Evolutionary conservation across 2,113 vertebrate species (phyloP), one percentile per base, ranked within the genome.

Genomic region (Fulmarus glacialis): DNA sequence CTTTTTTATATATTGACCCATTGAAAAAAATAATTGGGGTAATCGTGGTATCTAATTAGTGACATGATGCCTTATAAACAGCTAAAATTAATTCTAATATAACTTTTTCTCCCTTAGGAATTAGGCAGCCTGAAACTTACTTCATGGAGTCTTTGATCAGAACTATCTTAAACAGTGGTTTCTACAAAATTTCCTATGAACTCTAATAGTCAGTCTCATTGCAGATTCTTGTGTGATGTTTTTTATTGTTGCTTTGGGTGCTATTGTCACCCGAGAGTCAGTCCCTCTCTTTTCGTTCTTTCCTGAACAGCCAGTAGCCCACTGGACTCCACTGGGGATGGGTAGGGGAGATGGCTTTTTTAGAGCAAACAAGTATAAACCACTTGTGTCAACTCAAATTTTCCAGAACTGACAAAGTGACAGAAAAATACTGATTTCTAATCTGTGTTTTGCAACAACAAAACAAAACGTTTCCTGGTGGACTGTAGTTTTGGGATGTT

Each of bases 321-420:
- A 40, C 7, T 47, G 15, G 42, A 63, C 9, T 1, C 14, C 4
- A 3, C 5, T 17, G 47, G 24, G 6, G 1, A 30, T 18, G 11
- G 34, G 11, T 15, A 53, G 5, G 0, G 13, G 36, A 62, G 14
- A 58, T 4, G 8, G 2, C 1, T n/a, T 52, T 67, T 86, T 71
- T 26, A 47, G 6, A 62, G 1, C 4, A 13, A 70, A 23, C 1
- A 15, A 23, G 24, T 73, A 29, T 15, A 74, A 71, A 55, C 3
- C 9, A 4, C 0, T 0, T 11, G 19, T 10, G 4, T 36, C 22
- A 68, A 50, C 48, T 40, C 19, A 50, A n/a, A 64, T 55, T 11
- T 45, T 82, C 9, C 10, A 40, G 8, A 64, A 34, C 4, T 27
- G 55, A 30, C 2, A 47, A 64, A 45, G 6, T 26, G 26, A 47